Conservation (phyloP, 2,888 invertebrate genomes). For the Phyto melanocephala region DNA sequence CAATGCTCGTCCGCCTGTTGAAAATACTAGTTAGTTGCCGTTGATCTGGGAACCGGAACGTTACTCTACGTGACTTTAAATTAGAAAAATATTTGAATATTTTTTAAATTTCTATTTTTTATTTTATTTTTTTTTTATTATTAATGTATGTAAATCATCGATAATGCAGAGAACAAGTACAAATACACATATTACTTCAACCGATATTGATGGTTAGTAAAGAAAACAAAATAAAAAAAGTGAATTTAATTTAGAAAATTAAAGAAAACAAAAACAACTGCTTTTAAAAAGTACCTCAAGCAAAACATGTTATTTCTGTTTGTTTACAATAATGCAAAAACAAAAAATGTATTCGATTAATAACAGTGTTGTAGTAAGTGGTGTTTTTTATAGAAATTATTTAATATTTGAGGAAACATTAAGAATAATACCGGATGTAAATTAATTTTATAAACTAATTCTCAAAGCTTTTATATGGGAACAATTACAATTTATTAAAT, state of each 20-base stretch:
- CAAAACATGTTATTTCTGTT: background rate
- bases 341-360: background rate
- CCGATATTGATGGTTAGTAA: slow-evolving; percentile 59
- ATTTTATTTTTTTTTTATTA: background rate
- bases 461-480: no score
- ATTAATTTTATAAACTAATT: no score
- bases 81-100: background rate
- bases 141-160: slow-evolving; percentile 9
- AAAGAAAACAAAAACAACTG: slow-evolving; percentile 1
- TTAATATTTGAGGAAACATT: no score
- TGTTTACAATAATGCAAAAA: background rate
- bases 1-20: background rate
- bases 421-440: no score
- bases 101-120: background rate
- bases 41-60: slow-evolving; percentile 35
- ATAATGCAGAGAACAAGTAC: slow-evolving; percentile 34
- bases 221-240: background rate
- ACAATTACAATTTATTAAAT: no score
- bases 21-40: slow-evolving; percentile 24
- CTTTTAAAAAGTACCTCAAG: background rate
- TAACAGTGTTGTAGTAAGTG: background rate
- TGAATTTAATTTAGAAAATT: slow-evolving; percentile 2
- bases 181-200: slow-evolving; percentile 6
- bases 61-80: slow-evolving; percentile 7
- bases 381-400: background rate